Evolutionary conservation across 92 coral and sea anemone species (phyloP).

Genomic region (Hydrozoanthus gracilis): DNA sequence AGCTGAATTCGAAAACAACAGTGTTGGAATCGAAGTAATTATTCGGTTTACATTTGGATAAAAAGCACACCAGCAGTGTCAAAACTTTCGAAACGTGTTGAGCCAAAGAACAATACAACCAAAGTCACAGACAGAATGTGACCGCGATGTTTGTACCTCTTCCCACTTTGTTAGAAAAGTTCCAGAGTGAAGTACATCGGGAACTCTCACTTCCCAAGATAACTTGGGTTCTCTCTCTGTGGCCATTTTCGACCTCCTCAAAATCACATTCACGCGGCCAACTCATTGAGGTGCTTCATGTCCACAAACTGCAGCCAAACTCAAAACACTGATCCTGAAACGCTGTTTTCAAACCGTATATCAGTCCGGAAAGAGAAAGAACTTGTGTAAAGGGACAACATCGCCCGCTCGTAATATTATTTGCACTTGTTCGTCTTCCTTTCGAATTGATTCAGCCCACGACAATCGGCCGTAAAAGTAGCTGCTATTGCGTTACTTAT

Average conservation of each 20-base stretch:
- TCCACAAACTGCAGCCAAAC: conserved; percentile 9
- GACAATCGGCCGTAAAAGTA: background rate
- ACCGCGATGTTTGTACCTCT: conserved; percentile 72
- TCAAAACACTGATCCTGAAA: background rate
- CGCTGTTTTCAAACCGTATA: background rate
- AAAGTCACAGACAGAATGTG: conserved; percentile 5
- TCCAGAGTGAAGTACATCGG: conserved; percentile 80
- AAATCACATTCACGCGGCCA: conserved; percentile 19
- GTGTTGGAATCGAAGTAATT: background rate
- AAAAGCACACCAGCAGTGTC: conserved; percentile 1
- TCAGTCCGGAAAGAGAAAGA: background rate
- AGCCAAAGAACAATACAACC: background rate
- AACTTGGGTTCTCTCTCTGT: conserved; percentile 61
- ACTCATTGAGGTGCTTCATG: conserved; percentile 35
- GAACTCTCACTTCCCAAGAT: conserved; percentile 89
- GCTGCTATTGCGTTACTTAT: conserved; percentile 34
- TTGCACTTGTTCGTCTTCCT: conserved; percentile 33
- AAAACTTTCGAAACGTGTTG: conserved; percentile 5
- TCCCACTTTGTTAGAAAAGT: conserved; percentile 92
- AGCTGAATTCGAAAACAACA: conserved; percentile 7
- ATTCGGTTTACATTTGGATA: background rate
- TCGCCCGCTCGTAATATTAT: conserved; percentile 27
- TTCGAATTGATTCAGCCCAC: conserved; percentile 42
- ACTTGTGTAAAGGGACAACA: conserved; percentile 13
- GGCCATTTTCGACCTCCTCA: conserved; percentile 31